These are phyloP conservation scores for Mallotus villosus DNA, from an alignment of 2,797 vertebrate species.

Conservation along the genomic window DNA sequence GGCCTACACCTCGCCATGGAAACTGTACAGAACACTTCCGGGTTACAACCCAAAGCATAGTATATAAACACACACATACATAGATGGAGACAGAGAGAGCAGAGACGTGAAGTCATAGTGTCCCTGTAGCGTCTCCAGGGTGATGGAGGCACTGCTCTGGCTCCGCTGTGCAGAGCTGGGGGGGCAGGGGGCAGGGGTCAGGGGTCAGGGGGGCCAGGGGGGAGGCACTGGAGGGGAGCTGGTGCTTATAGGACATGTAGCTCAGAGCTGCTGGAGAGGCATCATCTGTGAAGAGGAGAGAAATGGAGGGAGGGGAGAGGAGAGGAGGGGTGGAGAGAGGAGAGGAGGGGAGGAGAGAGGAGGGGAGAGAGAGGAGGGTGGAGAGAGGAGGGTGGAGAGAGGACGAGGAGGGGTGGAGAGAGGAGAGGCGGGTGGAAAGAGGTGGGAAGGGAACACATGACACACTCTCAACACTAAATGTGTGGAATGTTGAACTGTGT, in stretches of 20 bases:
- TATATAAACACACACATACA: background rate
- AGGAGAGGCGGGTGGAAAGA: too few relatives aligned
- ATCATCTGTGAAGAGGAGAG: background rate
- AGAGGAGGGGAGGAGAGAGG: background rate
- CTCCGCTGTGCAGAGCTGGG: background rate
- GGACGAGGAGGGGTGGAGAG: too few relatives aligned
- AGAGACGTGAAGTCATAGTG: background rate
- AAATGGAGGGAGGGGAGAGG: background rate
- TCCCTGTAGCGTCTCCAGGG: background rate
- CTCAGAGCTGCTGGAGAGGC: constrained; percentile 24
- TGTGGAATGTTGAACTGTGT: background rate
- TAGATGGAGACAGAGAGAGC: background rate
- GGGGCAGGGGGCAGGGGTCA: background rate
- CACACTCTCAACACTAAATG: too few relatives aligned
- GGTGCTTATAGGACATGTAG: constrained; percentile 19
- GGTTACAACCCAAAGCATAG: background rate
- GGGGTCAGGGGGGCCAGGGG: constrained; percentile 6
- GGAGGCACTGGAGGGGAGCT: constrained; percentile 37
- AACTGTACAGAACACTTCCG: background rate
- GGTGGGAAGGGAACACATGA: too few relatives aligned
- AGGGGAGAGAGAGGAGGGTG: too few relatives aligned
- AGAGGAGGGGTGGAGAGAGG: background rate
- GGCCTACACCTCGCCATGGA: background rate
- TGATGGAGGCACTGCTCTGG: background rate
- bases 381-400: too few relatives aligned